Conservation (phyloP, 2,888 invertebrate species). For the Synergus laeviventris region DNA sequence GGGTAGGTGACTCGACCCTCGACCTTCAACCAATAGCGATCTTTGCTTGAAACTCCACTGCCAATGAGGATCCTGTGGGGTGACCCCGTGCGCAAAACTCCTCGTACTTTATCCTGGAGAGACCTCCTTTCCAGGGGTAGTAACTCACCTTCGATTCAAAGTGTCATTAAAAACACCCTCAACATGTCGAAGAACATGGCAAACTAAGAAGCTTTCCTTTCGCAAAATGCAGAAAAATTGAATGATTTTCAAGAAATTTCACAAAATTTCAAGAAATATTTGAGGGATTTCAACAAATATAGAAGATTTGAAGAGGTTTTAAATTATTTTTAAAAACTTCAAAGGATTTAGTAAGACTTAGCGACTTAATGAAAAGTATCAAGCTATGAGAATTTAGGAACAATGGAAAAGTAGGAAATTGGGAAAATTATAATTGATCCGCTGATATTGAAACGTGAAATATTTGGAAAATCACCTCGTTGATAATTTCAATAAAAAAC, state of each 20-base stretch:
- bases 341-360: too few relatives aligned
- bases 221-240: too few relatives aligned
- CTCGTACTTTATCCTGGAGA: constrained; percentile 63
- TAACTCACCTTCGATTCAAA: constrained; percentile 32
- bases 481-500: constrained; percentile 16
- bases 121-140: constrained; percentile 55
- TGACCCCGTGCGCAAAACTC: constrained; percentile 67
- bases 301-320: too few relatives aligned
- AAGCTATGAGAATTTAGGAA: too few relatives aligned
- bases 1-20: constrained; percentile 73
- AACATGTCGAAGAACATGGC: neutral
- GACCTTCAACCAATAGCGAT: constrained; percentile 72
- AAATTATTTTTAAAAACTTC: too few relatives aligned
- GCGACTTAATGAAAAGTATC: too few relatives aligned
- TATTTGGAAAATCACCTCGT: neutral
- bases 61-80: constrained; percentile 68
- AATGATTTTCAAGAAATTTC: too few relatives aligned
- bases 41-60: constrained; percentile 63
- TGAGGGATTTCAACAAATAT: too few relatives aligned
- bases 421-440: too few relatives aligned
- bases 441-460: neutral
- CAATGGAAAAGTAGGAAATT: too few relatives aligned
- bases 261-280: too few relatives aligned
- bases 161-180: neutral
- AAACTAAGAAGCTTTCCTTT: neutral